Evolutionary conservation across 2,888 invertebrate species (phyloP), one percentile per base, ranked within the genome.

Genomic region (Leistus spinibarbis): DNA sequence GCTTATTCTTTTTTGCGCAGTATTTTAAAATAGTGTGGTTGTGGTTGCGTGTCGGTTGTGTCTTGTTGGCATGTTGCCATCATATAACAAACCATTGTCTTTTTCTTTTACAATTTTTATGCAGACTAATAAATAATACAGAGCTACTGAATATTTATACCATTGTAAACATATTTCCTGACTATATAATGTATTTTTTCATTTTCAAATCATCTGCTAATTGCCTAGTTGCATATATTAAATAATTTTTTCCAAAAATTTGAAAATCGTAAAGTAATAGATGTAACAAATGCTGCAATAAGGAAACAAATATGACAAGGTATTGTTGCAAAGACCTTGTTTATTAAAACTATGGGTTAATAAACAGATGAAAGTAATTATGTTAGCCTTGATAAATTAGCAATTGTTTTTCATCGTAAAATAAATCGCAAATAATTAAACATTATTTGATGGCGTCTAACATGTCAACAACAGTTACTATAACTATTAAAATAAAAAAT

Each of bases 321-420:
- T 40, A 7, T 40, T 40, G 7, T 40, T 10, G 40, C 7, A 40
- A n/a, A 67, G 67, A 67, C 73, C 73, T 73, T 73, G 73, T 56
- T 22, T 73, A 56, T 67, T 53, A 40, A 40, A 66, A 17, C 40
- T 66, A 56, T 56, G 62, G 73, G 73, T 73, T 73, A 73, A 73
- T 67, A 73, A 73, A 73, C 73, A 73, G 73, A 67, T 73, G 73
- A 73, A 73, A 73, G 73, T 73, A 73, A 53, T 40, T 10, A 60
- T n/a, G n/a, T n/a, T 67, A 73, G 17, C 73, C 73, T 73, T 73
- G 73, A 20, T n/a, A 64, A 27, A 64, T 27, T 71, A 40, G 54
- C 65, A 72, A 72, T 72, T 72, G 72, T 72, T 72, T 72, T 23
- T 53, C 16, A 63, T 54, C 53, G 7, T 17, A 57, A 57, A 57